Evolutionary conservation across 2,797 vertebrate genomes (phyloP), one percentile per base, ranked within the genome.

Genomic region (Sorex maritimensis): DNA sequence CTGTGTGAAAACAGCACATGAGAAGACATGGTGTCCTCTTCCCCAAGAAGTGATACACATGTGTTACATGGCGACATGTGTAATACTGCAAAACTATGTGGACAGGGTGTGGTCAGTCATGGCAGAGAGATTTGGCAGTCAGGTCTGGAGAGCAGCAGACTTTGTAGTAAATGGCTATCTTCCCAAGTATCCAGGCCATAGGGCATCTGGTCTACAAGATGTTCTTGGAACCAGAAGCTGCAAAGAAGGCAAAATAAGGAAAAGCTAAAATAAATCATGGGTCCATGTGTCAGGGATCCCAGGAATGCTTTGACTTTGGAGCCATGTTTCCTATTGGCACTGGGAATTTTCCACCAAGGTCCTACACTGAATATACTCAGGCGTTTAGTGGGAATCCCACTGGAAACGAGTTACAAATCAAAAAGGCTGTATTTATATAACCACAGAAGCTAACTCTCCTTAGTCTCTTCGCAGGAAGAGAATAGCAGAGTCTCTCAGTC

Each of bases 281-380:
- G 24, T 91, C 89, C 93, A 55, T 96, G 96, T 90, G 90, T 86
- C 17, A 4, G 15, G 78, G 71, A 24, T 92, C 65, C 6, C 7
- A 96, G 93, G 92, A 97, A 94, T 88, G 52, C 92, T 94, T 80
- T 90, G 77, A 92, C 91, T 94, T 71, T 11, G 55, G 28, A 93
- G 67, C 44, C 26, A 46, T 80, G 94, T 95, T 95, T 65, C 81
- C 68, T 81, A 77, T 26, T 95, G 93, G 84, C 93, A 91, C 21
- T 9, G 75, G 21, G 85, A 38, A 92, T 86, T 96, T 96, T 95
- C 96, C 95, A 95, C 46, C 74, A 21, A 91, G 0, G 30, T 67
- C 71, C 81, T 68, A 14, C 93, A 89, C 87, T 69, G 85, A 88
- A 52, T 30, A 93, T 92, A 77, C 81, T 95, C 5, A 1, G 92